Evolutionary conservation across 2,797 vertebrate species (phyloP), one percentile per base, ranked within the genome.

Genomic region (Sparus aurata): DNA sequence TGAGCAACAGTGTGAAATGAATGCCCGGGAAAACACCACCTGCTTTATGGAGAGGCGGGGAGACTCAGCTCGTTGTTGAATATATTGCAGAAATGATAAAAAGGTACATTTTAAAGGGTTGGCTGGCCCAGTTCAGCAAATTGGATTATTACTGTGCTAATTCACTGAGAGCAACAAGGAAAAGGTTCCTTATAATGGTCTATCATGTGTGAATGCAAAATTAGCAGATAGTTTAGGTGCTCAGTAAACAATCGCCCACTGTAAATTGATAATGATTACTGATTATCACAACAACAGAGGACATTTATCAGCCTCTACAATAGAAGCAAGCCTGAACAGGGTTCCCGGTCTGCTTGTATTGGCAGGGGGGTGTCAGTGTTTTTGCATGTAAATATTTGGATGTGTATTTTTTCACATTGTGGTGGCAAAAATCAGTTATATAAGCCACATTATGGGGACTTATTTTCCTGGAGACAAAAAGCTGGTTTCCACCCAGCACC

Each of bases 221-320:
- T 84, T 69, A 83, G 47, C 9, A 11, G 71, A 83, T 84, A 82
- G 77, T 89, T 85, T 84, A 73, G 83, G 72, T 72, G 61, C 68
- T 82, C 49, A 47, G 89, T 77, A 86, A 91, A 91, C 85, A 90
- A 82, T 77, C 67, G 79, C 38, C 78, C 63, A 63, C 71, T 83
- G 86, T 82, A 85, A 90, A 92, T 79, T 89, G 86, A 87, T 90
- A 91, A 94, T 92, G 91, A 93, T 90, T 89, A 76, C 70, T 83
- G 79, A 93, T 90, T 85, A 92, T 77, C 49, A 54, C 34, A 68
- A 77, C 72, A 84, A 67, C 50, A 53, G 46, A 57, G 75, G 72
- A 72, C 77, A 89, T 92, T 89, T 87, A 87, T 93, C 89, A 86
- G 73, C 69, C 57, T 73, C 47, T 47, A 59, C 53, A 57, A 13